Percentiles rank a stretch among this genome's conserved stretches.
Evolutionary conservation across 2,888 invertebrate species (phyloP).

Genomic region (Sphaeridia pumilis): DNA sequence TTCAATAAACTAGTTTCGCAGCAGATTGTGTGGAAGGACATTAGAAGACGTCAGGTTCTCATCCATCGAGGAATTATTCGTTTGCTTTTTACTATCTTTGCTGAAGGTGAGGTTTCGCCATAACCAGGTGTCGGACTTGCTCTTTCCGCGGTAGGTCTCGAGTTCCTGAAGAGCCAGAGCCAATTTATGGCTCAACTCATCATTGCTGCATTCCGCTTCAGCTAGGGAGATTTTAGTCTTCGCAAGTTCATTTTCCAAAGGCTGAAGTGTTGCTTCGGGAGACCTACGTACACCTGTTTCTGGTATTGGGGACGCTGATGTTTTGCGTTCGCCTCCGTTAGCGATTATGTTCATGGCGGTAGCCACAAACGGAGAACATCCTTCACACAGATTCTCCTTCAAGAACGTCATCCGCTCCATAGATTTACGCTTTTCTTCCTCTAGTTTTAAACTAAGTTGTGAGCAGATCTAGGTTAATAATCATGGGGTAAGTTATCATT

Average conservation of each 20-base stretch:
- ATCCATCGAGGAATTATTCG: constrained; percentile 9
- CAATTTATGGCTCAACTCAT: constrained; percentile 29
- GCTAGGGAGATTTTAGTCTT: constrained; percentile 94
- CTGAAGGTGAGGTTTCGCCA: constrained; percentile 29
- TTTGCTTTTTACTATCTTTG: constrained; percentile 17
- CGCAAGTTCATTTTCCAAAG: constrained; percentile 88
- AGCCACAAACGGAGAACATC: constrained; percentile 27
- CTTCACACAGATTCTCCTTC: constrained; percentile 30
- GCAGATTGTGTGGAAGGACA: too few relatives aligned
- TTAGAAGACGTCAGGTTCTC: background rate
- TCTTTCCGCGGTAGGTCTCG: constrained; percentile 19
- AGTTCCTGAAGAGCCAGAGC: constrained; percentile 21
- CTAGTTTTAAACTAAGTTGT: constrained; percentile 45
- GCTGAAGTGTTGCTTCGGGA: constrained; percentile 49
- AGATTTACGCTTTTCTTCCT: constrained; percentile 28
- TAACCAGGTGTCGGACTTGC: constrained; percentile 20
- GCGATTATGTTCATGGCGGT: constrained; percentile 29
- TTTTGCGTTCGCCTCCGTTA: constrained; percentile 16
- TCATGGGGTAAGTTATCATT: too few relatives aligned
- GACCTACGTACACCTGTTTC: too few relatives aligned
- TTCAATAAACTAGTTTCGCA: too few relatives aligned
- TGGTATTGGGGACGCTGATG: constrained; percentile 10
- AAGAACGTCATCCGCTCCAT: constrained; percentile 30
- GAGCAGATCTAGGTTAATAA: constrained; percentile 44
- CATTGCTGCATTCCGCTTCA: constrained; percentile 75